Evolutionary conservation across 1,140 invertebrate species (phyloP), one percentile per base, ranked within the genome.

Genomic region (Lasaia peninsularis): DNA sequence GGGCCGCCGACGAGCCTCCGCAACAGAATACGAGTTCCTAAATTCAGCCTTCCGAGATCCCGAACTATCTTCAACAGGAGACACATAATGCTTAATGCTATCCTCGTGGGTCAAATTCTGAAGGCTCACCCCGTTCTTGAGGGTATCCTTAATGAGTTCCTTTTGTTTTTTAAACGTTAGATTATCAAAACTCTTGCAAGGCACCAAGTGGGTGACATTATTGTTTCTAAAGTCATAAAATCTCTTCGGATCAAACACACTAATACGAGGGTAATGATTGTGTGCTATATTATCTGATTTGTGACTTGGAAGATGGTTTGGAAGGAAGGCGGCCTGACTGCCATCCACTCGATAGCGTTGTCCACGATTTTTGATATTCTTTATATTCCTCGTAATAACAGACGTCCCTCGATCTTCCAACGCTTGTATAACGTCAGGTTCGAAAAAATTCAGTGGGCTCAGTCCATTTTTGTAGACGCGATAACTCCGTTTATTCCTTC

Each of bases 401-500:
- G 80, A 82, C 10, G 81, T 80, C 32, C 77, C 80, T 65, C 81
- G 76, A 8, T 75, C 80, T 58, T 86, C 86, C 4, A 88, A 62
- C 28, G 71, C 71, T 31, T 82, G 73, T 35, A 87, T 73, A 34
- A 78, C 76, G 51, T 64, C 73, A 0, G 70, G 62, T 50, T 87
- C 79, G 20, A 80, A 48, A 56, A 77, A 65, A 40, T 56, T 67
- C 20, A 79, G 50, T 8, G 86, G 82, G 32, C 54, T 76, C 37
- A 76, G 60, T n/a, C 88, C 88, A 62, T 81, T 86, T 65, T 89
- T 90, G 50, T 89, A 87, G 24, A 90, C 86, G 24, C 78, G 79
- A 67, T 90, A 90, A 57, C 89, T 90, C 33, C 89, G 73, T 60
- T 90, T 90, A 63, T 90, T 90, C 65, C 84, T 75, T 62, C 80